Evolutionary conservation across 2,888 invertebrate genomes (phyloP).

Genomic region (Stenoptilia bipunctidactyla): DNA sequence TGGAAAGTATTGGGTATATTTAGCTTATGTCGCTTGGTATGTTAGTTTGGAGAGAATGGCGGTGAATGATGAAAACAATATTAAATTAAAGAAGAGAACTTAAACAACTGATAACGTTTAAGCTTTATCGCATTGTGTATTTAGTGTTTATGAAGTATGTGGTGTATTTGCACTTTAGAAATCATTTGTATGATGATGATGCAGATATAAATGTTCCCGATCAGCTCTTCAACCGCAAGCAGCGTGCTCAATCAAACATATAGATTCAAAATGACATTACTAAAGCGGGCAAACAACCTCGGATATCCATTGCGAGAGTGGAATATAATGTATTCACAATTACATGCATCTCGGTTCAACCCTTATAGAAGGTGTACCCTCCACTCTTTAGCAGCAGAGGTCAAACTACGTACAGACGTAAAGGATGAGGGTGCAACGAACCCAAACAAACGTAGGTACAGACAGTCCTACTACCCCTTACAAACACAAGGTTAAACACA

Average conservation of each 20-base stretch:
- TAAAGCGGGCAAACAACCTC: neutral
- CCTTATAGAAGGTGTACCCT: neutral
- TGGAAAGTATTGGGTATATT: too few species aligned
- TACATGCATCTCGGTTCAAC: neutral
- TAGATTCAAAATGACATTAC: neutral
- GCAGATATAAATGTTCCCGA: neutral
- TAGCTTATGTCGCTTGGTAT: too few species aligned
- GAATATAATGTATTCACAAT: neutral
- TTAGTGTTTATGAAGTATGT: too few species aligned
- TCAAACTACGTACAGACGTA: slow-evolving; percentile 17
- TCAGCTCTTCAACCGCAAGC: slow-evolving; percentile 27
- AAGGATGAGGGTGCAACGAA: slow-evolving; percentile 37
- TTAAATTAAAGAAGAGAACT: slow-evolving; percentile 12
- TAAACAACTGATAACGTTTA: slow-evolving; percentile 5
- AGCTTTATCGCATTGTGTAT: too few species aligned
- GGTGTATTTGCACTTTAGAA: too few species aligned
- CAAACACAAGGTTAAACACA: slow-evolving; percentile 31
- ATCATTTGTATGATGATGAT: neutral
- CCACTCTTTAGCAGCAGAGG: neutral
- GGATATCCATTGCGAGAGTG: neutral
- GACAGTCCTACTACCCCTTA: slow-evolving; percentile 27
- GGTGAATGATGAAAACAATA: slow-evolving; percentile 25
- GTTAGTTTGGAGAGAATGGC: slow-evolving; percentile 16
- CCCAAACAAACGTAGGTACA: slow-evolving; percentile 34
- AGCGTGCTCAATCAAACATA: slow-evolving; percentile 15